Percentiles rank a stretch among this genome's conserved stretches.
Conservation (phyloP, 2,888 invertebrate genomes). For the Empis livida region DNA sequence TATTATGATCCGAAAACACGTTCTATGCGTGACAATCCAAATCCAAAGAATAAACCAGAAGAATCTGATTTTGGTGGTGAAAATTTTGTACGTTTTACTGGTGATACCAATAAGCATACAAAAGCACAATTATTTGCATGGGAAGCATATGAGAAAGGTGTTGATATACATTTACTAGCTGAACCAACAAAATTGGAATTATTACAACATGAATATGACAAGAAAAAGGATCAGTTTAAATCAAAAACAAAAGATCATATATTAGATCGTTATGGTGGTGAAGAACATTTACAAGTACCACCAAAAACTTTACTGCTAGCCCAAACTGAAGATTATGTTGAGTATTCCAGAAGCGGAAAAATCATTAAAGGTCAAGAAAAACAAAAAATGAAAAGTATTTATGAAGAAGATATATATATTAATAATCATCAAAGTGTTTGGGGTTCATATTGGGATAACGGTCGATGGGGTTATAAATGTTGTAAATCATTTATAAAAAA, state of each 20-base stretch:
- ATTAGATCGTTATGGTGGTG: constrained; percentile 88
- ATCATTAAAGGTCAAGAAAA: constrained; percentile 78
- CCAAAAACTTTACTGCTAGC: constrained; percentile 75
- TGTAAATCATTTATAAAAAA: constrained; percentile 80
- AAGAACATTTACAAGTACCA: constrained; percentile 77
- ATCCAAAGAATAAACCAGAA: constrained; percentile 44
- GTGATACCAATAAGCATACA: constrained; percentile 85
- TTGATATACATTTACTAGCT: constrained; percentile 89
- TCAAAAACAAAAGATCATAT: constrained; percentile 70
- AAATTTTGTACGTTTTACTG: constrained; percentile 89
- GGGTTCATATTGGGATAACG: constrained; percentile 91
- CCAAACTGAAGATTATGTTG: constrained; percentile 91
- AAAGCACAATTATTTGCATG: constrained; percentile 92
- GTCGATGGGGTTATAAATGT: constrained; percentile 93
- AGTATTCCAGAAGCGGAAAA: constrained; percentile 89
- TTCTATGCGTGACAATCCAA: constrained; percentile 96
- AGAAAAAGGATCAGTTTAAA: constrained; percentile 83
- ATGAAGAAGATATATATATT: constrained; percentile 84
- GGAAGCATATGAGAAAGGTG: constrained; percentile 88
- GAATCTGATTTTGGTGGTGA: constrained; percentile 84
- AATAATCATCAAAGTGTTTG: constrained; percentile 92
- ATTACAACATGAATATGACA: constrained; percentile 76
- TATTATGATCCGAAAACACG: constrained; percentile 99
- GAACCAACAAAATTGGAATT: constrained; percentile 96
- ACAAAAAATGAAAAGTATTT: constrained; percentile 68